These are phyloP conservation scores for Netelia melanura DNA, from an alignment of 2,888 invertebrate species.

Conservation along the genomic window DNA sequence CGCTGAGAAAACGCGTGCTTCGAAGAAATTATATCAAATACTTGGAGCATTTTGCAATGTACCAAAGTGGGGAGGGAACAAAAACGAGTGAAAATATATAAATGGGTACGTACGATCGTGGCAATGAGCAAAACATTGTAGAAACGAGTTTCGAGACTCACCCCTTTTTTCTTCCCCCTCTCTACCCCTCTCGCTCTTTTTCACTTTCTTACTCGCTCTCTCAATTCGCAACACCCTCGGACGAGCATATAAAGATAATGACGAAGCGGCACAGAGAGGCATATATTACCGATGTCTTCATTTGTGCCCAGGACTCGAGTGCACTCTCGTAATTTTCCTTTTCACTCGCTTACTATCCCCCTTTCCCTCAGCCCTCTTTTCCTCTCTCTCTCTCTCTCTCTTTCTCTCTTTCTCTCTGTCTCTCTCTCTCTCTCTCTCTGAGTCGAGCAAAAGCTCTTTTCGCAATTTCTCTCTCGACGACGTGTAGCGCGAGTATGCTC, in stretches of 20 bases:
- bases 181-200: too few species aligned
- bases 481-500: constrained; percentile 34
- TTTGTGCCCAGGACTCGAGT: constrained; percentile 35
- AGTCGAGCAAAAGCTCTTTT: constrained; percentile 39
- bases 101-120: too few species aligned
- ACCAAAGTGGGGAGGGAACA: too few species aligned
- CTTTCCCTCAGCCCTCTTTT: constrained; percentile 44
- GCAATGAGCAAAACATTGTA: constrained; percentile 4
- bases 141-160: constrained; percentile 15
- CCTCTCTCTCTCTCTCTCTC: neutral
- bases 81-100: too few species aligned
- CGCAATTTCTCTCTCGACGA: constrained; percentile 58
- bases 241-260: constrained; percentile 46
- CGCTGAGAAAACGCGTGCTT: neutral
- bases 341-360: constrained; percentile 45
- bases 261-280: constrained; percentile 41
- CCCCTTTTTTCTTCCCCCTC: too few species aligned
- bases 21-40: neutral
- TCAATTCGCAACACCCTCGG: constrained; percentile 53
- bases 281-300: constrained; percentile 63
- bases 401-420: too few species aligned
- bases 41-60: too few species aligned
- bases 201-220: neutral
- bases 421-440: neutral
- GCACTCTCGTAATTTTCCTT: constrained; percentile 38